Evolutionary conservation across 2,888 invertebrate species (phyloP).

Genomic region (Ceriagrion tenellum): DNA sequence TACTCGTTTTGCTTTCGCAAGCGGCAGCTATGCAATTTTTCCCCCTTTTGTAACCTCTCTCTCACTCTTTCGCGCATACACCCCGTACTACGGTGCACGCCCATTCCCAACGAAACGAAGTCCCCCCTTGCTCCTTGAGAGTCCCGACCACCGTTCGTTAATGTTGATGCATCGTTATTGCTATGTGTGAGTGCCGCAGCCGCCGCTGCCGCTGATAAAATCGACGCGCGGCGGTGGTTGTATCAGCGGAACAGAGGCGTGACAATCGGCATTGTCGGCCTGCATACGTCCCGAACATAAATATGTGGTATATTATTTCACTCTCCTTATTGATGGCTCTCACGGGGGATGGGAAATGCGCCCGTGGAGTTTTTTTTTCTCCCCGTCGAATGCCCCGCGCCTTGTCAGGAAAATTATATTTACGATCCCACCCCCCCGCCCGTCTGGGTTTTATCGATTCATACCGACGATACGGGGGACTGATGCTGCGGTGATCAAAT

Average conservation of each 20-base stretch:
- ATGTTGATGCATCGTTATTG: constrained; percentile 11
- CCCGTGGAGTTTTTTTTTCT: background rate
- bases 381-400: background rate
- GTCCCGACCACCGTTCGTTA: background rate
- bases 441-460: background rate
- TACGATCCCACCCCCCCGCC: background rate
- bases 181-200: background rate
- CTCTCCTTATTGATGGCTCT: background rate
- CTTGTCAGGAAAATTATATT: constrained; percentile 3
- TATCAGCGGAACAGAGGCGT: constrained; percentile 18
- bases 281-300: background rate
- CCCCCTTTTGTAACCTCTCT: background rate
- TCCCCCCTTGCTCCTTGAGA: background rate
- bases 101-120: background rate
- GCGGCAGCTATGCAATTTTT: background rate
- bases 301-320: constrained; percentile 18
- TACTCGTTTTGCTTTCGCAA: background rate
- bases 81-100: too few relatives aligned
- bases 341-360: background rate
- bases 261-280: background rate
- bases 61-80: background rate
- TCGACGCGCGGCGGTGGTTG: background rate
- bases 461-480: background rate
- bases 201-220: background rate
- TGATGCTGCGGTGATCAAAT: background rate